Conservation (phyloP, 1,140 invertebrate species). For the Saccostrea glomerata region DNA sequence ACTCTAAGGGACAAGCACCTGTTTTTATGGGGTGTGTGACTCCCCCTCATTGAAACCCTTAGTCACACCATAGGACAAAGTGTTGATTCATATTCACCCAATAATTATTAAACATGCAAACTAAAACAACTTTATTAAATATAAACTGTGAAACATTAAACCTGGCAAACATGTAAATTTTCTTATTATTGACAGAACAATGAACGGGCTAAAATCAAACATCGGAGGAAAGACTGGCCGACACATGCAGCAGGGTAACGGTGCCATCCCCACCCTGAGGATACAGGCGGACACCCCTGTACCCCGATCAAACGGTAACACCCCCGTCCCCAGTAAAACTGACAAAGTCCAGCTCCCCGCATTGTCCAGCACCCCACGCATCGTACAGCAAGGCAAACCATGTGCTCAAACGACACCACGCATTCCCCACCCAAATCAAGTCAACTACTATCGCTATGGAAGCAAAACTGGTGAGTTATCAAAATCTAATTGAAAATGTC, state of each 20-base stretch:
- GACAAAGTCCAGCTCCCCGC: conserved; percentile 59
- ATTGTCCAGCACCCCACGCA: conserved; percentile 54
- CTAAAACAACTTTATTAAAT: neutral
- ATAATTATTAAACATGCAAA: neutral
- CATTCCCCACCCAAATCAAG: conserved; percentile 42
- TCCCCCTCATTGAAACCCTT: conserved; percentile 4
- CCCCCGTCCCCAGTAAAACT: conserved; percentile 60
- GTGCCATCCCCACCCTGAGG: conserved; percentile 67
- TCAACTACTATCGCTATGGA: conserved; percentile 40
- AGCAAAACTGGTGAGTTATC: conserved; percentile 51
- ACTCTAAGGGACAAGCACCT: neutral
- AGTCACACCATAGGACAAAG: neutral
- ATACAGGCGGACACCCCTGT: conserved; percentile 72
- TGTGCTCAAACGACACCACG: conserved; percentile 49
- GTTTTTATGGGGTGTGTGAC: neutral
- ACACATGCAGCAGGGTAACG: conserved; percentile 43
- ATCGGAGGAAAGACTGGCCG: conserved; percentile 51
- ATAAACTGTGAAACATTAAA: neutral
- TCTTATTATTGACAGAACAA: conserved; percentile 63
- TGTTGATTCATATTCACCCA: conserved; percentile 1
- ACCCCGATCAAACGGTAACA: conserved; percentile 62
- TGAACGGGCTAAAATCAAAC: conserved; percentile 68
- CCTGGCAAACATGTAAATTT: neutral
- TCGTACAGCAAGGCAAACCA: conserved; percentile 62
- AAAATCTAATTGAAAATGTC: too few relatives aligned